Evolutionary conservation across 2,888 invertebrate species (phyloP).

Genomic region (Blera fallax): DNA sequence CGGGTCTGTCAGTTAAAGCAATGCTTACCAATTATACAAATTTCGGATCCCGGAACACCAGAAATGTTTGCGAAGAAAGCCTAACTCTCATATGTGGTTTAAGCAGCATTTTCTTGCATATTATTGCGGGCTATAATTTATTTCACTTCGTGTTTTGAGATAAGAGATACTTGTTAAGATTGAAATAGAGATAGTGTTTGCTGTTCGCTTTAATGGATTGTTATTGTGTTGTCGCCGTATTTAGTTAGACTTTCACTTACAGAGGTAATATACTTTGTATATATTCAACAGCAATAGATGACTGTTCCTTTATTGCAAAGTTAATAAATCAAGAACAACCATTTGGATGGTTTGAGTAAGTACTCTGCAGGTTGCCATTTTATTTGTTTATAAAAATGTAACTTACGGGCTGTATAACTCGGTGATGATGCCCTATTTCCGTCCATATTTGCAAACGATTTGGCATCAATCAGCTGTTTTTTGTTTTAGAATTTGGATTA

Average conservation of each 20-base stretch:
- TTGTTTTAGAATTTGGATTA: no score
- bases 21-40: slow-evolving; percentile 28
- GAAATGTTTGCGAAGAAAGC: background rate
- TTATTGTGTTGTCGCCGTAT: background rate
- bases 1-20: background rate
- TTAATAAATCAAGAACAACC: no score
- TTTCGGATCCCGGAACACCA: background rate
- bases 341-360: no score
- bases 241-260: slow-evolving; percentile 12
- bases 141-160: slow-evolving; percentile 7
- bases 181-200: background rate
- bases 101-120: background rate
- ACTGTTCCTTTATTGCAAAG: background rate
- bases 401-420: no score
- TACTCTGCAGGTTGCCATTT: no score
- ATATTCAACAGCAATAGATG: background rate
- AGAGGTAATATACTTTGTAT: background rate
- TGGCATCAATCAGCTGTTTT: no score
- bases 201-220: slow-evolving; percentile 14
- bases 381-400: no score
- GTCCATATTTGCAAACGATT: no score
- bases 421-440: no score
- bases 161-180: slow-evolving; percentile 26
- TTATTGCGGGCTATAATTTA: background rate
- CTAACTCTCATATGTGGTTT: background rate